A percentile compares a stretch with the other conserved stretches of the same genome.
Evolutionary conservation across 2,888 invertebrate genomes (phyloP).

Genomic region (Mystacides longicornis): DNA sequence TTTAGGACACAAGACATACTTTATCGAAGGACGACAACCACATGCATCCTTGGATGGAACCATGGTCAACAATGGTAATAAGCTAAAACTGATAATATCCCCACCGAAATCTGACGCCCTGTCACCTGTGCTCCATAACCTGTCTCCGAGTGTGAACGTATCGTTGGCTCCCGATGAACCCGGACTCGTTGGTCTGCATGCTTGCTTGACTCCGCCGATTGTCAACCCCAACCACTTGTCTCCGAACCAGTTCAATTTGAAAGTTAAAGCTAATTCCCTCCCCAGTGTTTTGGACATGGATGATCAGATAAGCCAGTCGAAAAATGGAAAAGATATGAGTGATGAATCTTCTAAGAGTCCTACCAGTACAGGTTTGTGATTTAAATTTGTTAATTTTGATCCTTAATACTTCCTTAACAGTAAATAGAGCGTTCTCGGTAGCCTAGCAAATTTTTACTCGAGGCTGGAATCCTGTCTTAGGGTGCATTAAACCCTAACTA

Average conservation of each 20-base stretch:
- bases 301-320: conserved; percentile 53
- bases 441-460: too few relatives aligned
- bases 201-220: conserved; percentile 31
- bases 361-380: conserved; percentile 53
- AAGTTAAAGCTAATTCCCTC: conserved; percentile 63
- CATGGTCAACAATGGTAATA: conserved; percentile 40
- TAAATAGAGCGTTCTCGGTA: too few relatives aligned
- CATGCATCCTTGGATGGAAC: conserved; percentile 43
- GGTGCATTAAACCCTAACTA: too few relatives aligned
- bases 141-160: conserved; percentile 21
- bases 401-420: too few relatives aligned
- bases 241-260: conserved; percentile 52
- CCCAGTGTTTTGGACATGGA: conserved; percentile 78
- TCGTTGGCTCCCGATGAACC: conserved; percentile 40
- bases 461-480: too few relatives aligned
- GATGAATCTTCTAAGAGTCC: conserved; percentile 57
- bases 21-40: conserved; percentile 68
- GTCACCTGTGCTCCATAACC: conserved; percentile 12
- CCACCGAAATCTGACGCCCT: conserved; percentile 41
- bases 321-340: conserved; percentile 34
- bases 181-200: conserved; percentile 35
- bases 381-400: neutral
- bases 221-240: conserved; percentile 50
- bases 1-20: conserved; percentile 75
- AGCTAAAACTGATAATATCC: conserved; percentile 53